Percentiles rank a stretch among this genome's conserved stretches.
phyloP scores from a whole-genome alignment of 2,797 vertebrate species.

The Adrianichthys oophorus region DNA sequence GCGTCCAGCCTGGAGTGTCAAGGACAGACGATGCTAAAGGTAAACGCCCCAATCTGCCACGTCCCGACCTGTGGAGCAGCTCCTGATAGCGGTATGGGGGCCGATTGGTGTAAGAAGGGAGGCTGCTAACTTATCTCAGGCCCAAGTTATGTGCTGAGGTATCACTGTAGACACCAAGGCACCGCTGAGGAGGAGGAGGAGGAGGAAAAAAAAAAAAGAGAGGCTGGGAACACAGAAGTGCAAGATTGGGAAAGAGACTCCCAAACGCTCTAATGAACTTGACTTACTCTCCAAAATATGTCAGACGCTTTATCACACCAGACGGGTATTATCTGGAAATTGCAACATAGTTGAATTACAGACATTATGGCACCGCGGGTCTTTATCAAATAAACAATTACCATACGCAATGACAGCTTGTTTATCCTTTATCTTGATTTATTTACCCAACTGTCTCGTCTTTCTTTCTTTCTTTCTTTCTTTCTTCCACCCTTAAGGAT shows the following conservation, averaged over 20 bases:
- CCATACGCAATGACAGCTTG: slow-evolving; percentile 76
- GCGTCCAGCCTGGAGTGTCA: slow-evolving; percentile 93
- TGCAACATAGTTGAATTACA: slow-evolving; percentile 82
- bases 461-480: slow-evolving; percentile 2
- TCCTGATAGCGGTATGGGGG: slow-evolving; percentile 86
- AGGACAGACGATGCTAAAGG: slow-evolving; percentile 80
- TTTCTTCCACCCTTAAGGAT: slow-evolving; percentile 34
- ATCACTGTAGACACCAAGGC: slow-evolving; percentile 94
- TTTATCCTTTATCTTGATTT: slow-evolving; percentile 81
- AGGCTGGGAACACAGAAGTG: slow-evolving; percentile 71
- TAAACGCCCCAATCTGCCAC: neutral
- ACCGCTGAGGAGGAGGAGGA: slow-evolving; percentile 74
- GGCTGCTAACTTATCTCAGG: slow-evolving; percentile 91
- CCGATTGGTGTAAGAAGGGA: slow-evolving; percentile 76
- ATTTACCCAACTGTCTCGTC: slow-evolving; percentile 63
- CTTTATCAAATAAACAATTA: slow-evolving; percentile 84
- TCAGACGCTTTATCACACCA: slow-evolving; percentile 93
- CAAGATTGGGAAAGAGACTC: slow-evolving; percentile 77
- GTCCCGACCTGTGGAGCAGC: slow-evolving; percentile 56
- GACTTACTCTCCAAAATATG: slow-evolving; percentile 83
- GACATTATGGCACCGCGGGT: slow-evolving; percentile 95
- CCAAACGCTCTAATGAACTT: slow-evolving; percentile 88
- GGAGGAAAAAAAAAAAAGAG: slow-evolving; percentile 46
- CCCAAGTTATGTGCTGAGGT: slow-evolving; percentile 97
- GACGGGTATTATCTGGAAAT: slow-evolving; percentile 89